Evolutionary conservation across 2,888 invertebrate species (phyloP).

Genomic region (Drosophila cyrtoloma): DNA sequence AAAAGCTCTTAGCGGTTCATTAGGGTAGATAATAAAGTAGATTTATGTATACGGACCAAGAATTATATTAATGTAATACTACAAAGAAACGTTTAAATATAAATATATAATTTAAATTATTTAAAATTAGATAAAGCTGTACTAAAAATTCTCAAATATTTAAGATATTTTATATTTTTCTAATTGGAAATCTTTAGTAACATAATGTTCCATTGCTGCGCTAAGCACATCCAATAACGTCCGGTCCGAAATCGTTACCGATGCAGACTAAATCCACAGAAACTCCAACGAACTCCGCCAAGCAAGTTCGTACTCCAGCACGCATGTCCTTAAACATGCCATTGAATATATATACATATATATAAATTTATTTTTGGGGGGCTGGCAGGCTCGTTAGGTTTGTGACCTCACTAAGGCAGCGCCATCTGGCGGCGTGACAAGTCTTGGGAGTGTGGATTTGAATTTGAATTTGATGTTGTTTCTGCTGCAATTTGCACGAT

Average conservation of each 20-base stretch:
- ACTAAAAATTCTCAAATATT: neutral
- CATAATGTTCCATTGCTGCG: neutral
- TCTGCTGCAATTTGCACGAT: conserved; percentile 54
- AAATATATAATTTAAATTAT: neutral
- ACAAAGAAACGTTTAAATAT: too few species aligned
- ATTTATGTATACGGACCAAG: neutral
- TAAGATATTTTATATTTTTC: fast-evolving
- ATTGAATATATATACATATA: conserved; percentile 7
- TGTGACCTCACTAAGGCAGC: conserved; percentile 62
- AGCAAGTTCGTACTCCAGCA: conserved; percentile 46
- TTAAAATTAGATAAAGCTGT: neutral
- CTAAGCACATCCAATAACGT: conserved; percentile 29
- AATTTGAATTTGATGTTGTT: conserved; percentile 13
- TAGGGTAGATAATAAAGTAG: neutral
- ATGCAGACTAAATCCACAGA: conserved; percentile 50
- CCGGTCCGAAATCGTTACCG: conserved; percentile 43
- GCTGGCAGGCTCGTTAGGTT: conserved; percentile 50
- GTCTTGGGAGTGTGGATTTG: conserved; percentile 16
- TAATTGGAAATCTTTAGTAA: neutral
- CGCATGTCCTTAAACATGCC: conserved; percentile 72
- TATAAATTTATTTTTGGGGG: conserved; percentile 23
- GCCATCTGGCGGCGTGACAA: conserved; percentile 61
- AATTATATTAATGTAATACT: neutral
- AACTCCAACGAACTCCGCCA: conserved; percentile 58
- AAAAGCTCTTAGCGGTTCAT: neutral